phyloP scores from a whole-genome alignment of 2,888 invertebrate genomes.

The Cephus sareptanus region DNA sequence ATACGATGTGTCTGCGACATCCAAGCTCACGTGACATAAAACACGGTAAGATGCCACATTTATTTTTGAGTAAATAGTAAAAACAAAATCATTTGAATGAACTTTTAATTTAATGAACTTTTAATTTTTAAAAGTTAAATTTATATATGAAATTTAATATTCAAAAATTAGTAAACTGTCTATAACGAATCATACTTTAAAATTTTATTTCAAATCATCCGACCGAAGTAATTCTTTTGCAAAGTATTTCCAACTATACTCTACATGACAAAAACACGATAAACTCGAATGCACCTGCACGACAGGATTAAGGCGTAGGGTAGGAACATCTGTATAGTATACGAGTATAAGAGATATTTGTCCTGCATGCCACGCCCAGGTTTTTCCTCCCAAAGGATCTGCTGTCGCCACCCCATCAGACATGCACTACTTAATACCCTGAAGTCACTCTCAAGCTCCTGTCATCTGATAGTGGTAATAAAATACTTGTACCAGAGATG shows the following conservation, averaged over 20 bases:
- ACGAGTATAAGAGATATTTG: neutral
- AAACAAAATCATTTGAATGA: neutral
- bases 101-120: too few relatives aligned
- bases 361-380: constrained; percentile 14
- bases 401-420: constrained; percentile 13
- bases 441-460: neutral
- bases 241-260: neutral
- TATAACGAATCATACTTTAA: neutral
- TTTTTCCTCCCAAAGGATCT: constrained; percentile 10
- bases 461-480: neutral
- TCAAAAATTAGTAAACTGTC: neutral
- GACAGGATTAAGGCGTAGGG: constrained; percentile 8
- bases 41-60: neutral
- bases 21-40: neutral
- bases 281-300: neutral
- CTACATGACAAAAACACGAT: neutral
- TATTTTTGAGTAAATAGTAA: neutral
- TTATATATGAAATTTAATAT: neutral
- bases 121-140: neutral
- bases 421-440: constrained; percentile 3
- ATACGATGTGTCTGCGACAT: neutral
- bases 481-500: neutral
- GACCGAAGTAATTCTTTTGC: neutral
- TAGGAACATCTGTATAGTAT: constrained; percentile 1
- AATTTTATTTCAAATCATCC: neutral